A percentile compares a stretch with the other conserved stretches of the same genome.
Evolutionary conservation across 2,797 vertebrate species (phyloP).

Genomic region (Peromyscus nudipes): DNA sequence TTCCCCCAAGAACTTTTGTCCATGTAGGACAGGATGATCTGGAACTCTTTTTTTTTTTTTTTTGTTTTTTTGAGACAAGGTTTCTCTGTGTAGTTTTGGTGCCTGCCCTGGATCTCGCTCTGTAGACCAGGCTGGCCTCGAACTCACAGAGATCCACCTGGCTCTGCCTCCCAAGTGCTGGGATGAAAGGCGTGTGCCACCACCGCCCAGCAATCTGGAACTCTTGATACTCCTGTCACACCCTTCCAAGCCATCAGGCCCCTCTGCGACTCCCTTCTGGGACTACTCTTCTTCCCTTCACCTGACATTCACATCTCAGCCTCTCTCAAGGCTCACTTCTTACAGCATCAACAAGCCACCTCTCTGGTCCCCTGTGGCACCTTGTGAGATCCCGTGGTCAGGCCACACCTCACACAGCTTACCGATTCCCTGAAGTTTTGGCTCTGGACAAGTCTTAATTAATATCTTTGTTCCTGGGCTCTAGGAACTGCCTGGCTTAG

Average conservation of each 20-base stretch:
- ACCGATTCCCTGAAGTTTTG: constrained; percentile 18
- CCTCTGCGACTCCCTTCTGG: background rate
- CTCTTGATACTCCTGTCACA: accelerated
- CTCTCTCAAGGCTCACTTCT: background rate
- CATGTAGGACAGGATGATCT: background rate
- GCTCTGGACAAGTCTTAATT: constrained; percentile 45
- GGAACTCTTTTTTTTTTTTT: background rate
- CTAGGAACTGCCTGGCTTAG: background rate
- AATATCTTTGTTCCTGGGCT: constrained; percentile 56
- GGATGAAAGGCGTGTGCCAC: too few species aligned
- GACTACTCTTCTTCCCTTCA: too few species aligned
- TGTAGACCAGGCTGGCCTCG: too few species aligned
- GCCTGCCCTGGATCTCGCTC: too few species aligned
- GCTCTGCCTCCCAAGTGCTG: too few species aligned
- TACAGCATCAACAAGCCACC: too few species aligned
- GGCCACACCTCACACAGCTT: background rate
- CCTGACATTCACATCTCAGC: background rate
- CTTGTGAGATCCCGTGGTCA: too few species aligned
- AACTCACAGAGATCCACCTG: too few species aligned
- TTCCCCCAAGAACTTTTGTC: background rate
- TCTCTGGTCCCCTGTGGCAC: background rate
- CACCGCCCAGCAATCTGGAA: background rate
- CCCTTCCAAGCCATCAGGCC: background rate
- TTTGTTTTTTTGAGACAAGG: too few species aligned
- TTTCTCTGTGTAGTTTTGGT: too few species aligned